Conservation (phyloP, 2,113 vertebrate species). For the Pyxicephalus adspersus region DNA sequence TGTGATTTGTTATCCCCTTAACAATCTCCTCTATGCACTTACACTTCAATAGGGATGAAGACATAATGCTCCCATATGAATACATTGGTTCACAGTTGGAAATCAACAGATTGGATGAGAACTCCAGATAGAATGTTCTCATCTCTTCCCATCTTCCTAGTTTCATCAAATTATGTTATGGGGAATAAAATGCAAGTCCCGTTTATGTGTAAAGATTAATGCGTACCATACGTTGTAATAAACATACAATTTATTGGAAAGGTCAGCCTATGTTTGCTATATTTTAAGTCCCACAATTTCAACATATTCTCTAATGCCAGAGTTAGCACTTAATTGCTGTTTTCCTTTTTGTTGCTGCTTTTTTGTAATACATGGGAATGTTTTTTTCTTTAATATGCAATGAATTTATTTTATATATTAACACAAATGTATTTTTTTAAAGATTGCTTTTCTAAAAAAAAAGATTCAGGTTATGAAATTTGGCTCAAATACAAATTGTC, state of each 20-base stretch:
- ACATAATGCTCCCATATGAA: slow-evolving; percentile 55
- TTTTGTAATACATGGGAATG: too few species aligned
- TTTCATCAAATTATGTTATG: slow-evolving; percentile 61
- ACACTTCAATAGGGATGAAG: slow-evolving; percentile 58
- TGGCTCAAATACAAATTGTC: too few species aligned
- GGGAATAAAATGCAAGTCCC: slow-evolving; percentile 60
- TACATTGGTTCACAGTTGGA: slow-evolving; percentile 59
- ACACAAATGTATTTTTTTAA: too few species aligned
- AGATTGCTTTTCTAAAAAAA: too few species aligned
- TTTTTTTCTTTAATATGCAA: too few species aligned
- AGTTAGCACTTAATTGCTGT: slow-evolving; percentile 50
- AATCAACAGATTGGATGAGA: slow-evolving; percentile 63
- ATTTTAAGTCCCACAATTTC: slow-evolving; percentile 69
- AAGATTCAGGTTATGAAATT: too few species aligned
- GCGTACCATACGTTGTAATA: slow-evolving; percentile 66
- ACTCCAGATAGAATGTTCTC: slow-evolving; percentile 59
- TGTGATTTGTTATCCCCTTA: slow-evolving; percentile 66
- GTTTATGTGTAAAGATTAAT: slow-evolving; percentile 65
- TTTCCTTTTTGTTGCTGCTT: slow-evolving; percentile 1
- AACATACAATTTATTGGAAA: slow-evolving; percentile 72
- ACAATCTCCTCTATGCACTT: slow-evolving; percentile 65
- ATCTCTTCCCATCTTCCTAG: slow-evolving; percentile 62
- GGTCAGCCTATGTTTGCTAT: slow-evolving; percentile 68
- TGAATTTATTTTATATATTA: too few species aligned
- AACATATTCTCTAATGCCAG: slow-evolving; percentile 68